phyloP scores from a whole-genome alignment of 2,888 invertebrate species.

The Sphinx pinastri region DNA sequence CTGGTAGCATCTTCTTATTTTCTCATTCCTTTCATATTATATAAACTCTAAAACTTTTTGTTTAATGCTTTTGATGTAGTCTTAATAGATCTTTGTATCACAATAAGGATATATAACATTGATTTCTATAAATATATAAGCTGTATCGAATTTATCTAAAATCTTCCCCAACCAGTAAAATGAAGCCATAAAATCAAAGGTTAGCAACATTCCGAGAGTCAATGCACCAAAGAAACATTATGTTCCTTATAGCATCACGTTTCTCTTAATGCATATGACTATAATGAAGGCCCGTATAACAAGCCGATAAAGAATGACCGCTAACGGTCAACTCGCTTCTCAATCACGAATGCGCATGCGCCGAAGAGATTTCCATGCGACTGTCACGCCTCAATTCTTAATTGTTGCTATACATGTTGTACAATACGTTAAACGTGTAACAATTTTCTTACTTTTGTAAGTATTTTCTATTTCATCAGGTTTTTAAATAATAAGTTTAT shows the following conservation, averaged over 20 bases:
- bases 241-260: background rate
- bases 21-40: too few species aligned
- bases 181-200: background rate
- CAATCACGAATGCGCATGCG: conserved; percentile 46
- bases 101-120: too few species aligned
- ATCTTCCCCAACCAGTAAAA: background rate
- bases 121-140: too few species aligned
- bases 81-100: too few species aligned
- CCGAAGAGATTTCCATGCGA: conserved; percentile 45
- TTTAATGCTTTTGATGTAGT: too few species aligned
- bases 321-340: conserved; percentile 36
- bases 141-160: background rate
- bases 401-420: conserved; percentile 30
- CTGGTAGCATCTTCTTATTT: too few species aligned
- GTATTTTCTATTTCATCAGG: background rate
- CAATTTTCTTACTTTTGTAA: background rate
- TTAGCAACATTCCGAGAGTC: background rate
- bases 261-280: conserved; percentile 22
- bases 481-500: background rate
- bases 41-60: too few species aligned
- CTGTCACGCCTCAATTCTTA: conserved; percentile 51
- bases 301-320: conserved; percentile 41
- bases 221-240: background rate
- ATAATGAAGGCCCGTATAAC: conserved; percentile 30
- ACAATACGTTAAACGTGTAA: background rate